Percentiles rank a stretch among this genome's conserved stretches.
Conservation (phyloP, 2,797 vertebrate species). For the Stomatorhinus walkeri region DNA sequence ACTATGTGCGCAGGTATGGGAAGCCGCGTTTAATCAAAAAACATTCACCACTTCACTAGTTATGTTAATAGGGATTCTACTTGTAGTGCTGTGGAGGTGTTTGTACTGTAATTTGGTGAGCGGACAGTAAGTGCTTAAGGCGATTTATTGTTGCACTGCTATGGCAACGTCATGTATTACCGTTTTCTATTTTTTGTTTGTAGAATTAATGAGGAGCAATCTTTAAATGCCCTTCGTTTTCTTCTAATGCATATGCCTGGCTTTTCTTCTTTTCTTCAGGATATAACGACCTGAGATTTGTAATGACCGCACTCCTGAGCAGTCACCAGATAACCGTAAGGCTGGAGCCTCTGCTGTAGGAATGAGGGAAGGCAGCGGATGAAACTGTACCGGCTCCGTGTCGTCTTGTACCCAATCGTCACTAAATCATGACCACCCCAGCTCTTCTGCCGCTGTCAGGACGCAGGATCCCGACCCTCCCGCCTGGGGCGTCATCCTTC, state of each 20-base stretch:
- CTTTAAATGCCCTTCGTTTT: neutral
- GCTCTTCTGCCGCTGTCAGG: constrained; percentile 89
- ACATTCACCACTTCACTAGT: neutral
- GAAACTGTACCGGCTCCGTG: constrained; percentile 39
- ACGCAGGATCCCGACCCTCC: constrained; percentile 85
- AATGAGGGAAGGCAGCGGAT: constrained; percentile 58
- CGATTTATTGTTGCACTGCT: neutral
- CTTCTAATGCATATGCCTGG: neutral
- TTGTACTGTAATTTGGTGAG: neutral
- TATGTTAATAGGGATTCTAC: neutral
- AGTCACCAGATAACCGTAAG: constrained; percentile 31
- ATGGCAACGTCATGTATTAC: neutral
- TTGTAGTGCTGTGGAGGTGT: neutral
- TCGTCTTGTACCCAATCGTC: constrained; percentile 27
- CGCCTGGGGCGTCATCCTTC: constrained; percentile 81
- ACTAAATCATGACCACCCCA: constrained; percentile 77
- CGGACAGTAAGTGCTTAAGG: neutral
- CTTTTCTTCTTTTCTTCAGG: constrained; percentile 43
- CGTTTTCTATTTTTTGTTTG: neutral
- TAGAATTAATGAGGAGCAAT: neutral
- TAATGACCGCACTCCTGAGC: constrained; percentile 40
- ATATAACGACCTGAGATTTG: constrained; percentile 41
- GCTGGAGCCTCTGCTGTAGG: constrained; percentile 38
- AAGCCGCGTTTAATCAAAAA: neutral
- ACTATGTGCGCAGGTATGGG: neutral